Base-by-base conservation (phyloP, 2,113 vertebrate genomes). In the Lethenteron reissneri region DNA sequence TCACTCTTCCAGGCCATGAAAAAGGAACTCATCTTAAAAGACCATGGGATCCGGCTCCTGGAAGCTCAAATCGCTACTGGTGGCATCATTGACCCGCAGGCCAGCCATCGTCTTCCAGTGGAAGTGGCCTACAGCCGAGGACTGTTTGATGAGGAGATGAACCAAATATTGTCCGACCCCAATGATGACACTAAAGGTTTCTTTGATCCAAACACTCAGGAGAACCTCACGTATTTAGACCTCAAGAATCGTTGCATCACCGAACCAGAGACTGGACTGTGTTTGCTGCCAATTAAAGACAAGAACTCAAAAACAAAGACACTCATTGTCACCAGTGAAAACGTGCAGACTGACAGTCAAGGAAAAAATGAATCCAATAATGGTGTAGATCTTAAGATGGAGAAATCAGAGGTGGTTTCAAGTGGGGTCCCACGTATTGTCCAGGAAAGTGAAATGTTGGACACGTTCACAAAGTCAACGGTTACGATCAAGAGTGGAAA, bases 1-100 rank as follows among this genome's bases (percentile, higher is more conserved):
- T 86, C 84, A 0, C 81, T 86, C 0, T 85, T 86, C 1, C 81
- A 86, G 69, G 84, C 84, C 25, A 83, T 85, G 83, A 78, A 82
- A 21, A 78, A 77, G 56, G 82, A 73, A 1, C 78, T 86, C 11
- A 82, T 86, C 0, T 77, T 84, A 19, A 75, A 76, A 3, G 78
- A 81, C 58, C 84, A 86, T 0, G 84, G 82, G 71, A 71, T 81
- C 58, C 80, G 57, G 57, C 79, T 86, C n/a, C 80, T 86, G 0
- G 82, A 86, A 74, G 83, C 84, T 2, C 85, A 86, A 77, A 4
- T 85, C 0, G 81, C 85, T 69, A 86, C 83, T 0, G 83, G 84
- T 0, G 83, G 84, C 58, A 57, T 85, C 74, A 70, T 85, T 0
- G 84, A 85, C 74, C 83, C 84, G 0, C 1, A 72, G 2, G 75